Base-by-base conservation (phyloP, 2,797 vertebrate species). In the Chiropotes sagulatus region DNA sequence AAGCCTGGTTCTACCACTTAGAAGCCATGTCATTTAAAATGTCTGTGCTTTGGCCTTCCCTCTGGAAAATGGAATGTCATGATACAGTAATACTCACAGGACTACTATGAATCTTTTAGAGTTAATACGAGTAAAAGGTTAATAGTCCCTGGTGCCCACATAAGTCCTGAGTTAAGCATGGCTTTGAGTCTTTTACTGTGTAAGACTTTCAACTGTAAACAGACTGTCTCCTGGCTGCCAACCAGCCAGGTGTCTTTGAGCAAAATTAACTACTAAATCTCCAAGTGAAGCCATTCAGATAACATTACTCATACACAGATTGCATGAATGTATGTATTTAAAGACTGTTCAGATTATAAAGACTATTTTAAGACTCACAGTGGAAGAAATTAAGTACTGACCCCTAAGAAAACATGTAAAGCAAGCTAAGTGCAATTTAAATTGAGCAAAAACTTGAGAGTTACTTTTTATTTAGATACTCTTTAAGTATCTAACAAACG, bases 231-330 rank as follows among this genome's bases (percentile, higher is more conserved):
- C 87, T 84, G 64, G 61, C 36, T 57, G 13, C 33, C 36, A 64
- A 70, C 39, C 9, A 73, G 4, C 85, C 39, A 90, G 36, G 22
- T 46, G 4, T 54, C 64, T 95, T 82, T 72, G 67, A 94, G 50
- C 14, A 88, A 93, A 96, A 73, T 72, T 81, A 80, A 81, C 8
- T 70, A 67, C 36, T 48, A 73, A 70, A 41, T 95, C 30, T 76
- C 41, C n/a, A 90, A 73, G 41, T 88, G 28, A 94, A 97, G 84
- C 61, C 54, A 94, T 84, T 94, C 50, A 64, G 19, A 20, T 81
- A 67, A 84, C 13, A 88, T 75, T 61, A 80, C 30, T 73, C 48
- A 46, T 70, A 79, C 11, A 44, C 52, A 75, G 26, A 44, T 83
- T 67, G 2, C 80, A 50, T 90, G 12, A 72, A 46, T 44, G 4